Evolutionary conservation across 2,888 invertebrate genomes (phyloP).

Genomic region (Neria commutata): DNA sequence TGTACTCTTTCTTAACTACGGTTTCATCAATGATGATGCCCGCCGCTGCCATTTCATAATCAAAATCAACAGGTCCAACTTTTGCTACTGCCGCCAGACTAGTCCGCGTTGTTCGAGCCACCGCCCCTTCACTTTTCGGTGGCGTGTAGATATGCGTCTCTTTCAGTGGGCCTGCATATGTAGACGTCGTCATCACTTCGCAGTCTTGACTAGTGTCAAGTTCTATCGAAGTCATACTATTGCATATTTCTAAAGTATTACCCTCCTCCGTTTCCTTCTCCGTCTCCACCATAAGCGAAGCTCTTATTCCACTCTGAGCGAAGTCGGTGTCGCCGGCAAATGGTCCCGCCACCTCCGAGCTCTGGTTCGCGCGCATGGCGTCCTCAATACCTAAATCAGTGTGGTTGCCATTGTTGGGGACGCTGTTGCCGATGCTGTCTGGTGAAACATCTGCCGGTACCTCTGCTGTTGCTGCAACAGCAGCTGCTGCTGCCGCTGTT

Average conservation of each 20-base stretch:
- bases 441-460: slow-evolving; percentile 47
- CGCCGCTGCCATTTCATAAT: slow-evolving; percentile 60
- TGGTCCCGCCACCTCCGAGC: not conserved
- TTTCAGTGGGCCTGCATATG: slow-evolving; percentile 57
- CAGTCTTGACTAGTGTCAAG: slow-evolving; percentile 12
- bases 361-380: not conserved
- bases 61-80: slow-evolving; percentile 56
- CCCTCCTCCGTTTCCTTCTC: not conserved
- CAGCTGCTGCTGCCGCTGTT: slow-evolving; percentile 45
- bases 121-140: slow-evolving; percentile 51
- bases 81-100: slow-evolving; percentile 34
- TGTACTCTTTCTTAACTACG: slow-evolving; percentile 61
- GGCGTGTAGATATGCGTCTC: slow-evolving; percentile 62
- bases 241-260: not conserved
- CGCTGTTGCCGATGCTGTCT: slow-evolving; percentile 44
- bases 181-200: slow-evolving; percentile 39
- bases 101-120: slow-evolving; percentile 41
- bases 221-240: not conserved
- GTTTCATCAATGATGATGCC: slow-evolving; percentile 61
- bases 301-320: not conserved
- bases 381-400: slow-evolving; percentile 43
- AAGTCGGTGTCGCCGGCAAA: not conserved
- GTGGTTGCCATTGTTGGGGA: slow-evolving; percentile 40
- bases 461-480: slow-evolving; percentile 47
- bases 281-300: not conserved